Percentiles rank a stretch among this genome's conserved stretches.
phyloP scores from a whole-genome alignment of 1,140 invertebrate genomes.

The Brachionus angularis region DNA sequence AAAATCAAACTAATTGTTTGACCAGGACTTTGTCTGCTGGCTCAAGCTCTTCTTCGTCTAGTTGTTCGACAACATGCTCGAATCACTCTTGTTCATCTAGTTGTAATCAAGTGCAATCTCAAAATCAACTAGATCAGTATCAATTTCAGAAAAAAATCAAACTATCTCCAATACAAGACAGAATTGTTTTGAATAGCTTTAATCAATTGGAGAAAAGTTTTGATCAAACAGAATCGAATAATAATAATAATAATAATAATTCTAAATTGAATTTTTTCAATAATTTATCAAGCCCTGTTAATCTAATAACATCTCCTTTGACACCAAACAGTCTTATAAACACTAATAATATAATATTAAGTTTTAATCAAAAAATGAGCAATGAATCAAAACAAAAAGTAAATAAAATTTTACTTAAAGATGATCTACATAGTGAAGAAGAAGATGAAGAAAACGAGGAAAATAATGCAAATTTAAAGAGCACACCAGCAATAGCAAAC shows the following conservation, averaged over 20 bases:
- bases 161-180: background rate
- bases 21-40: background rate
- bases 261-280: too few relatives aligned
- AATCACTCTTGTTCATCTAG: background rate
- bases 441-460: background rate
- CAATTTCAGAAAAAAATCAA: background rate
- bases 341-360: background rate
- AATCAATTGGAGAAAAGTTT: too few relatives aligned
- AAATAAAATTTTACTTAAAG: background rate
- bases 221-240: background rate
- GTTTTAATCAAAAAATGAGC: conserved; percentile 11
- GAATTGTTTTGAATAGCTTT: background rate
- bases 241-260: background rate
- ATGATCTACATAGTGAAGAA: background rate
- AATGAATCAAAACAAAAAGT: conserved; percentile 9
- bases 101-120: background rate
- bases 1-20: background rate
- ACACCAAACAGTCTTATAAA: background rate
- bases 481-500: too few relatives aligned
- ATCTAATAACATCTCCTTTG: background rate
- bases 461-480: background rate
- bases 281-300: too few relatives aligned
- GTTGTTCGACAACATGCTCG: background rate
- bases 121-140: background rate
- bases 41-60: background rate